phyloP scores from a whole-genome alignment of 2,797 vertebrate species.

The Myotis findleyi region DNA sequence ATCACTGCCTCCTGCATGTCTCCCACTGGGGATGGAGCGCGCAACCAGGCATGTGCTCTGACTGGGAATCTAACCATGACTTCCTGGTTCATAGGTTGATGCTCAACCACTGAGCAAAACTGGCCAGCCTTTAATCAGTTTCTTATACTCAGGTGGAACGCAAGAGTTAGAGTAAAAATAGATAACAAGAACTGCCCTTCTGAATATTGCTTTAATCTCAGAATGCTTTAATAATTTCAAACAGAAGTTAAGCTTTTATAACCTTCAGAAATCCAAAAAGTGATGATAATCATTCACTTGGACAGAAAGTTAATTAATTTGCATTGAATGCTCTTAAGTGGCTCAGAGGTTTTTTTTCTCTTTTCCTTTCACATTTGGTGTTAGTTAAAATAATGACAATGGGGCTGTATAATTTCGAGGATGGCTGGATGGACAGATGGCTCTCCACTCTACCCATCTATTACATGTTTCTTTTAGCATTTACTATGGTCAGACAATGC shows the following conservation, averaged over 20 bases:
- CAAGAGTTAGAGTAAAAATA: background rate
- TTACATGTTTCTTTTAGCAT: background rate
- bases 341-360: background rate
- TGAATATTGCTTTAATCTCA: background rate
- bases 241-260: background rate
- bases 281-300: background rate
- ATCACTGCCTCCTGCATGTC: too few relatives aligned
- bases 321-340: background rate
- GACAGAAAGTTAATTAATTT: background rate
- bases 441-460: fast-evolving
- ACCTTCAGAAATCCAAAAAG: background rate
- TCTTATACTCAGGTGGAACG: background rate
- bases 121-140: background rate
- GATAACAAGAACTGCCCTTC: background rate
- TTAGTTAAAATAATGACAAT: background rate
- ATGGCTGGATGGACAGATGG: background rate
- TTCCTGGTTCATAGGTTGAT: too few relatives aligned
- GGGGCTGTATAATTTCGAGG: background rate
- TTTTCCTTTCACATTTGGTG: background rate
- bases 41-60: too few relatives aligned
- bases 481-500: background rate
- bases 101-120: too few relatives aligned
- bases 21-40: too few relatives aligned
- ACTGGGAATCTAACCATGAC: too few relatives aligned
- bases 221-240: background rate